Conservation (phyloP, 1,140 invertebrate species). For the Mylabris phalerata region DNA sequence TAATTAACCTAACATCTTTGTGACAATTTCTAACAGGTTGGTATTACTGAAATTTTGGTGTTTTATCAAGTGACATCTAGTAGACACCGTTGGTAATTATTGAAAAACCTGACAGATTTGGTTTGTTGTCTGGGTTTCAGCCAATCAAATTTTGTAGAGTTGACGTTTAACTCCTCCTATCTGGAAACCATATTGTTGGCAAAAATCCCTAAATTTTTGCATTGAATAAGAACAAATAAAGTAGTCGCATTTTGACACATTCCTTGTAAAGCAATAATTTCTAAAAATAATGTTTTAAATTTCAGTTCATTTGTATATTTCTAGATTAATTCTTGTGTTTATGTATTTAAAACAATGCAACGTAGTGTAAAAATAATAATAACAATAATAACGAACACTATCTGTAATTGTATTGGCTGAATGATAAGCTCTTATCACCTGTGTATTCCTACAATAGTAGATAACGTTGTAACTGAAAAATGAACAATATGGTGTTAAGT, state of each 20-base stretch:
- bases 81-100: too few species aligned
- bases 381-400: background rate
- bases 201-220: slow-evolving; percentile 11
- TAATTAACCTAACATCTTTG: too few species aligned
- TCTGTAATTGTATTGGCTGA: background rate
- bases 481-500: slow-evolving; percentile 29
- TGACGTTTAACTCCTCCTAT: slow-evolving; percentile 12
- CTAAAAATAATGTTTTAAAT: slow-evolving; percentile 1
- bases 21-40: too few species aligned
- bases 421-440: slow-evolving; percentile 23
- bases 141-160: slow-evolving; percentile 11
- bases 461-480: background rate
- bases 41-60: too few species aligned
- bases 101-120: background rate
- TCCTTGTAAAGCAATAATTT: background rate
- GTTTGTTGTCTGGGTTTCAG: background rate
- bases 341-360: background rate
- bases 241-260: slow-evolving; percentile 5
- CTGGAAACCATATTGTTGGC: slow-evolving; percentile 15
- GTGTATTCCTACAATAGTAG: slow-evolving; percentile 15
- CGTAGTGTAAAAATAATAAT: too few species aligned
- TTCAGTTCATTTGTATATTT: background rate
- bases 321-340: background rate
- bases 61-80: too few species aligned
- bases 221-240: background rate